Evolutionary conservation across 2,797 vertebrate genomes (phyloP), one percentile per base, ranked within the genome.

Genomic region (Galago senegalensis): DNA sequence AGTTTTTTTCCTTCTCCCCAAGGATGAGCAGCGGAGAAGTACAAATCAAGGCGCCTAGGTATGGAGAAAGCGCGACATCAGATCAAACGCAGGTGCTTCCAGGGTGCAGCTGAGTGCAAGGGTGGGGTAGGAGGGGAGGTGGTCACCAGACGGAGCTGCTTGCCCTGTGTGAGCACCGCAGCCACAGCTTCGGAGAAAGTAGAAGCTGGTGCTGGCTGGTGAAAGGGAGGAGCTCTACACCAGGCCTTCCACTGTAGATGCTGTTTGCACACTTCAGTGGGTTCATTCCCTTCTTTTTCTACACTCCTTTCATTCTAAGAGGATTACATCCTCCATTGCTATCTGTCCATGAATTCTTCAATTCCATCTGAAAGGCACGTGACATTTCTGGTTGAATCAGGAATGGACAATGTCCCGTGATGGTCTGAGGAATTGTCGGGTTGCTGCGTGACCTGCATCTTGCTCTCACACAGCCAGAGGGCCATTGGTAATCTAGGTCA

Each of bases 301-400:
- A 25, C 5, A 34, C 16, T 82, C 27, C 14, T 93, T 84, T 84
- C 49, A 87, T 80, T 96, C 82, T 76, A 29, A 84, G 40, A 85
- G 82, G 67, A 85, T 90, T 77, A 53, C n/a, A n/a, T 49, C 23
- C 23, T 73, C 17, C 34, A 40, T 82, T 84, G n/a, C 60, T 90
- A 91, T 85, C 53, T 27, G 3, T 76, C 60, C n/a, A 16, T 14
- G 23, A 43, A 37, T 79, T 14, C 21, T 70, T n/a, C 29, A 34
- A 17, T 76, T 14, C 6, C 16, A 73, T 20, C 88, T 73, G 40
- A 85, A 76, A 75, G 14, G 40, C 34, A 6, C 53, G 23, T 87
- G 88, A 85, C 60, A 61, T 75, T 93, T 92, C 49, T 58, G 49
- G 29, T 40, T 61, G n/a, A 43, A 31, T 82, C 43, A 67, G 29